Evolutionary conservation across 2,113 vertebrate genomes (phyloP), one percentile per base, ranked within the genome.

Genomic region (Pelecanoides urinatrix): DNA sequence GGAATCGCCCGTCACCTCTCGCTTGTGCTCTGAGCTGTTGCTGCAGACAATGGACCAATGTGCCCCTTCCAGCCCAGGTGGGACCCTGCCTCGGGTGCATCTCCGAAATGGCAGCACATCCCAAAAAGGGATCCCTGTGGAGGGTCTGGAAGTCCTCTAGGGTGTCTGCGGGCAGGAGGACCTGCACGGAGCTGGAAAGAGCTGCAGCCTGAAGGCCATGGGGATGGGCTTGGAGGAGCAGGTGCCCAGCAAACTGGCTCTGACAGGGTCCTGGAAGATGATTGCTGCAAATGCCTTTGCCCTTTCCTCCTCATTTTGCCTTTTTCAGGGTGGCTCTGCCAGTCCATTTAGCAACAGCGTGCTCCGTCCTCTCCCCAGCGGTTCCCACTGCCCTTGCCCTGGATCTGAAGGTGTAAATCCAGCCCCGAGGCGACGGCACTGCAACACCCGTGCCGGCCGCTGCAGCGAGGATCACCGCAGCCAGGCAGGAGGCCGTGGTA

Each of bases 11-110:
- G 1, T 14, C 5, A 30, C 59, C 50, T 52, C 73, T 56, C 6
- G 3, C 49, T 12, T 45, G 10, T 65, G 52, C 42, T 11, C 68
- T 0, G 8, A 65, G 65, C 30, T 30, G 65, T 18, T 81, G 2
- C 4, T 67, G 72, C 79, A 30, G 53, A 7, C 0, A 0, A 9
- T 30, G 67, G 49, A 17, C 26, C n/a, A 2, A 2, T 3, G 30
- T 62, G 30, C 40, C 58, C 22, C 34, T 63, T 44, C 18, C 71
- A 55, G 32, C 29, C 16, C 59, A 16, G 11, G 26, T 36, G n/a
- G 25, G 68, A 70, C 8, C 19, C 26, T 84, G 20, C 76, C 75
- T 70, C 1, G 0, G 45, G 58, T 5, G 1, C 45, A 9, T 32
- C 71, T 63, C 32, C 1, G 0, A 49, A 62, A 62, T 1, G 10